Conservation (phyloP, 2,113 vertebrate species). For the Dicerorhinus sumatrensis region DNA sequence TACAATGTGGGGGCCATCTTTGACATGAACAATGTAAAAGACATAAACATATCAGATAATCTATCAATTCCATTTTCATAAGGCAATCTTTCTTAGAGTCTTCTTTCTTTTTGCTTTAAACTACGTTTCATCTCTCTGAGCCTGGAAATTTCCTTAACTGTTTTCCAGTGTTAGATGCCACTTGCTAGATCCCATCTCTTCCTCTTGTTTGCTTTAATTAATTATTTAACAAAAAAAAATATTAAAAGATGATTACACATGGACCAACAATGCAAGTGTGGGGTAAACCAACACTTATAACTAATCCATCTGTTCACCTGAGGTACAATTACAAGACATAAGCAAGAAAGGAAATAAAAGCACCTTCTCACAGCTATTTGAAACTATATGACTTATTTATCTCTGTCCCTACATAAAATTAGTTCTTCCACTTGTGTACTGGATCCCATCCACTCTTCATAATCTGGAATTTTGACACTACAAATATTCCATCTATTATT, state of each 20-base stretch:
- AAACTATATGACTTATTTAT: not conserved
- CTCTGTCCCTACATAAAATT: not conserved
- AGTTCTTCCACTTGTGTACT: not conserved
- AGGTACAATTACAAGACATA: not conserved
- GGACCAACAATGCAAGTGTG: not conserved
- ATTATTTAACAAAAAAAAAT: not conserved
- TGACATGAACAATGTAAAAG: not conserved
- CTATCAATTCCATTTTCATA: not conserved
- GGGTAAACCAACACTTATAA: not conserved
- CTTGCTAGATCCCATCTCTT: not conserved
- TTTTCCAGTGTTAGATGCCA: not conserved
- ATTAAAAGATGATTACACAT: not conserved
- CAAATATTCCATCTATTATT: too few relatives aligned
- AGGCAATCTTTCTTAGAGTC: not conserved
- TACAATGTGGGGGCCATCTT: not conserved
- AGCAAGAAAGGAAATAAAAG: not conserved
- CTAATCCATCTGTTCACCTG: not conserved
- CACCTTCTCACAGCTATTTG: not conserved
- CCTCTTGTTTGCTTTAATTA: not conserved
- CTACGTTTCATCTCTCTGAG: not conserved
- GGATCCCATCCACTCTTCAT: not conserved
- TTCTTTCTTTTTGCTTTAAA: not conserved
- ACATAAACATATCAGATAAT: not conserved
- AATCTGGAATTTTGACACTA: too few relatives aligned
- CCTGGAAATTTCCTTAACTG: not conserved